These are phyloP conservation scores for Copsychus sechellarum DNA, from an alignment of 2,113 vertebrate species.

Conservation along the genomic window DNA sequence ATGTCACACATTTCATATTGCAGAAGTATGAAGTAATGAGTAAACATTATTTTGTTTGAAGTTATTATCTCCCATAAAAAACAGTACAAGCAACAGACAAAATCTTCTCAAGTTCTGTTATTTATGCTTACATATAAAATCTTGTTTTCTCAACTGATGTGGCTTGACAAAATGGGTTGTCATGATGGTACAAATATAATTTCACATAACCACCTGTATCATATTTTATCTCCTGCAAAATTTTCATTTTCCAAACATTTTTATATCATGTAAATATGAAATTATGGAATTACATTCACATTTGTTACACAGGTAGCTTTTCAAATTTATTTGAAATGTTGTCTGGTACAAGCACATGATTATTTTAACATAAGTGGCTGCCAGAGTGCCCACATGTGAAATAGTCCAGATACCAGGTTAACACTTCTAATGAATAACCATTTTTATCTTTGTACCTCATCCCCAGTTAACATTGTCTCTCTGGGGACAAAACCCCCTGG, in stretches of 20 bases:
- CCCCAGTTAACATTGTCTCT: background rate
- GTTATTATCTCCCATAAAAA: background rate
- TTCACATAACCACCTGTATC: background rate
- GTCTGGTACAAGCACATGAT: background rate
- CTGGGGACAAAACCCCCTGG: background rate
- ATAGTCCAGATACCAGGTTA: background rate
- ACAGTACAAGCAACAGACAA: background rate
- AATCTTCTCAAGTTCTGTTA: background rate
- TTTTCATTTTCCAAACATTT: background rate
- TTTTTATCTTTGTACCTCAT: background rate
- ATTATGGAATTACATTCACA: background rate
- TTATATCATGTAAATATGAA: background rate
- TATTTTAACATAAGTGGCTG: background rate
- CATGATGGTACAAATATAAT: background rate
- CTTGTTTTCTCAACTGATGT: background rate
- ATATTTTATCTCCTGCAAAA: background rate
- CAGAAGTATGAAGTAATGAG: background rate
- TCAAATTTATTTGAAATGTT: background rate
- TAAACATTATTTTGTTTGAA: background rate
- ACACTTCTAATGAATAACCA: background rate
- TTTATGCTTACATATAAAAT: background rate
- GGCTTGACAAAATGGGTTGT: background rate
- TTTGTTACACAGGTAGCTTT: background rate
- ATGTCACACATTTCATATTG: background rate
- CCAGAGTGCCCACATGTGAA: background rate